A percentile compares a stretch with the other conserved stretches of the same genome.
Conservation (phyloP, 2,113 vertebrate genomes). For the Astur gentilis region DNA sequence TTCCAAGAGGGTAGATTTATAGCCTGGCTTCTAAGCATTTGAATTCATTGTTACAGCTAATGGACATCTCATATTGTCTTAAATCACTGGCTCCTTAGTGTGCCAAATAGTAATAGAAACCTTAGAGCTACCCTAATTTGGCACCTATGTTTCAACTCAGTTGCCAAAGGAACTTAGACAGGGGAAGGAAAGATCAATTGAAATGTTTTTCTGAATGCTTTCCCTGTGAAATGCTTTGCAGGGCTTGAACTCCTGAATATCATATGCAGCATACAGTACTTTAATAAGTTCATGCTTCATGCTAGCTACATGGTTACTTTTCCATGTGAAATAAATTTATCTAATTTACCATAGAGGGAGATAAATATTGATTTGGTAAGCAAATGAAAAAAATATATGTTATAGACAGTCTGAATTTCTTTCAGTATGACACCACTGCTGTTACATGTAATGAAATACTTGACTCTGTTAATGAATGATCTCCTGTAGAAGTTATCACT, state of each 20-base stretch:
- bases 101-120: slow-evolving; percentile 63
- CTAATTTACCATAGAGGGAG: background rate
- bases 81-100: slow-evolving; percentile 59
- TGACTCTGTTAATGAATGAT: background rate
- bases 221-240: background rate
- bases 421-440: background rate
- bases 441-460: background rate
- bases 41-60: slow-evolving; percentile 53
- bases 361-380: slow-evolving; percentile 5
- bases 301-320: background rate
- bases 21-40: slow-evolving; percentile 22
- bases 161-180: slow-evolving; percentile 33
- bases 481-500: background rate
- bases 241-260: background rate
- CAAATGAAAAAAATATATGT: background rate
- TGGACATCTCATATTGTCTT: slow-evolving; percentile 68
- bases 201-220: slow-evolving; percentile 59
- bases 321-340: background rate
- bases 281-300: background rate
- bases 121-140: slow-evolving; percentile 64
- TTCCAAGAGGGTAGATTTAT: slow-evolving; percentile 11
- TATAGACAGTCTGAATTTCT: background rate
- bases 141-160: slow-evolving; percentile 44
- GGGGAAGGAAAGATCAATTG: slow-evolving; percentile 30
- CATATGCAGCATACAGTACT: background rate